Base-by-base conservation (phyloP, 2,888 invertebrate genomes). In the Exephanes ischioxanthus region DNA sequence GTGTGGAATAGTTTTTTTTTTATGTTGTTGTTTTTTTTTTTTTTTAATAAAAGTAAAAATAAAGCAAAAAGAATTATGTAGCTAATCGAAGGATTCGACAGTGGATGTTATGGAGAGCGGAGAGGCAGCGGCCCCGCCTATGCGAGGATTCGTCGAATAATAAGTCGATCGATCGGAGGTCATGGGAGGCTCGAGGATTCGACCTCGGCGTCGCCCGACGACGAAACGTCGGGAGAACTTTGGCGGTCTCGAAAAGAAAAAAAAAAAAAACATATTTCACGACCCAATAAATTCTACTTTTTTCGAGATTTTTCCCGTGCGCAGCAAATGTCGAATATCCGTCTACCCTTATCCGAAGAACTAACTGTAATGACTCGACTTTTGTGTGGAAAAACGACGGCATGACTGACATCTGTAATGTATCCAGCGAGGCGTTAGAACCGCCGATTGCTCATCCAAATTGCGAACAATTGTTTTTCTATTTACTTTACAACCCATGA, bases 81-180 rank as follows among this genome's bases (percentile, higher is more conserved):
- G 66, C 71, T 66, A 41, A 71, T 82, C 77, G 30, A 53, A 71
- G 48, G 71, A 66, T 66, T 72, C 61, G 72, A 41, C 2, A 16
- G 61, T 80, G 19, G 55, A 45, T 80, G 41, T 68, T 55, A 67
- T 51, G 41, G 30, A 22, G 66, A 33, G 41, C 37, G n/a, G 37
- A 66, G 33, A 26, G 16, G 67, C 16, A 41, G 53, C 75, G 71
- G 79, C 75, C 63, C 85, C 85, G 82, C 75, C 75, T 75, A 53
- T 70, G 80, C 82, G 70, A 82, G 41, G 85, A 78, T 71, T 79
- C 58, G 82, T 82, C 85, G 83, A 85, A 83, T 61, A 73, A 83
- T 83, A 76, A 67, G 71, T 83, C 83, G 85, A 83, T 85, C 85
- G 85, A 85, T 85, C 80, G 80, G 83, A 79, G 83, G 80, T 80